These are phyloP conservation scores for Thryonomys swinderianus DNA, from an alignment of 2,113 vertebrate species.

Conservation along the genomic window DNA sequence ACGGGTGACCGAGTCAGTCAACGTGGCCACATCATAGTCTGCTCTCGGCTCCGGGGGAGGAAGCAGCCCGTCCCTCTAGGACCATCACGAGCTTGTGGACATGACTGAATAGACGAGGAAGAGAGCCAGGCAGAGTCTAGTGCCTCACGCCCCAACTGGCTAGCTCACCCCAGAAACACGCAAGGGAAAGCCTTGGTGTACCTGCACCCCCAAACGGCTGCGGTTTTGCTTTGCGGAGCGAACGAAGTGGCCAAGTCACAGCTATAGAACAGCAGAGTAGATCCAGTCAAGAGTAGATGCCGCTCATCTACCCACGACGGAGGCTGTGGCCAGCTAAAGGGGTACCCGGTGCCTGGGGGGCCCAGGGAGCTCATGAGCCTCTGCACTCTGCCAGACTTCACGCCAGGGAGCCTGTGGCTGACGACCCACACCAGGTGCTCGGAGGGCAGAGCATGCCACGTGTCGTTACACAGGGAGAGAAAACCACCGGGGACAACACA, in stretches of 20 bases:
- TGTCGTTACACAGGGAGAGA: background rate
- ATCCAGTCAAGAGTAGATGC: background rate
- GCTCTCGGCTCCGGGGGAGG: background rate
- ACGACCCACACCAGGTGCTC: rapidly evolving
- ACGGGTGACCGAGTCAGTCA: background rate
- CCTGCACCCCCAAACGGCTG: rapidly evolving
- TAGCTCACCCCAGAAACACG: too few species aligned
- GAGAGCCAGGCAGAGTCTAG: background rate
- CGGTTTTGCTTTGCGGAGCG: background rate
- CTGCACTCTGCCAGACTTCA: background rate
- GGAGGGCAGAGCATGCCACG: rapidly evolving
- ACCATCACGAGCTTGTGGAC: background rate
- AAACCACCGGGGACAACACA: rapidly evolving
- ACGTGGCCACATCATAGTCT: rapidly evolving
- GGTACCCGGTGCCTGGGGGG: background rate
- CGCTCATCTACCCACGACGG: background rate
- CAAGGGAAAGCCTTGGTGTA: rapidly evolving
- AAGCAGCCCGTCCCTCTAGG: background rate
- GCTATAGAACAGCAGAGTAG: background rate
- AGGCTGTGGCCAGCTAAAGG: rapidly evolving
- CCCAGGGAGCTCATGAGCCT: background rate
- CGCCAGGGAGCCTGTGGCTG: rapidly evolving
- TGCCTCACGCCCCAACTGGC: background rate
- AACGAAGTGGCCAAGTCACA: background rate
- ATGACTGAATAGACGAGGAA: background rate